Evolutionary conservation across 2,888 invertebrate genomes (phyloP).

Genomic region (Syritta pipiens): DNA sequence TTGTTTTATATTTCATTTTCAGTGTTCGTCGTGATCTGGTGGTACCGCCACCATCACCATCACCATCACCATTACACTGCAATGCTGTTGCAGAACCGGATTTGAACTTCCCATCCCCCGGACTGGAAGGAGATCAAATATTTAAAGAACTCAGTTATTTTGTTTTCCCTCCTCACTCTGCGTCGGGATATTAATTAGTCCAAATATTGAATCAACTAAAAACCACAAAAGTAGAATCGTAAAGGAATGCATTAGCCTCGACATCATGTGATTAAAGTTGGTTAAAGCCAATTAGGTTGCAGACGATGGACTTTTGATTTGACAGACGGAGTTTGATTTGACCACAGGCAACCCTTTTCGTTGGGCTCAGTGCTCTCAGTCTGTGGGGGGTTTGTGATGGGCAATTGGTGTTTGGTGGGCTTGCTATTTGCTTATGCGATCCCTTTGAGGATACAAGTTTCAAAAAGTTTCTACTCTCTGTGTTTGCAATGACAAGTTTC

Average conservation of each 20-base stretch:
- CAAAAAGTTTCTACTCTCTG: no score
- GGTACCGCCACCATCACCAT: no score
- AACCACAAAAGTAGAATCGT: conserved; percentile 10
- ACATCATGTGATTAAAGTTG: conserved; percentile 12
- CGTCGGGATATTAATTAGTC: conserved; percentile 50
- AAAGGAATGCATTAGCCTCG: not conserved
- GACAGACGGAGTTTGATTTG: not conserved
- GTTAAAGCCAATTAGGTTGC: conserved; percentile 3
- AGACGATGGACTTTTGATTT: not conserved
- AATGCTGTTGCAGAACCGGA: conserved; percentile 17
- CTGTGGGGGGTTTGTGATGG: not conserved
- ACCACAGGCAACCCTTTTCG: not conserved
- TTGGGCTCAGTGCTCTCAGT: not conserved
- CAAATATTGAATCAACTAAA: conserved; percentile 60
- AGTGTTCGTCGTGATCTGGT: not conserved
- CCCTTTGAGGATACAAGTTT: no score
- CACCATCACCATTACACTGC: no score
- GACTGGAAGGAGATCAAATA: conserved; percentile 52
- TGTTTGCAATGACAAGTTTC: no score
- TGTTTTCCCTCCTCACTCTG: conserved; percentile 12
- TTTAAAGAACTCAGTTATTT: conserved; percentile 38
- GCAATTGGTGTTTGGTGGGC: no score
- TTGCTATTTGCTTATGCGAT: no score
- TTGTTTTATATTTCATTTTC: conserved; percentile 46
- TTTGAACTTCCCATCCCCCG: no score